Conservation (phyloP, 2,888 invertebrate species). For the Protophormia terraenovae region DNA sequence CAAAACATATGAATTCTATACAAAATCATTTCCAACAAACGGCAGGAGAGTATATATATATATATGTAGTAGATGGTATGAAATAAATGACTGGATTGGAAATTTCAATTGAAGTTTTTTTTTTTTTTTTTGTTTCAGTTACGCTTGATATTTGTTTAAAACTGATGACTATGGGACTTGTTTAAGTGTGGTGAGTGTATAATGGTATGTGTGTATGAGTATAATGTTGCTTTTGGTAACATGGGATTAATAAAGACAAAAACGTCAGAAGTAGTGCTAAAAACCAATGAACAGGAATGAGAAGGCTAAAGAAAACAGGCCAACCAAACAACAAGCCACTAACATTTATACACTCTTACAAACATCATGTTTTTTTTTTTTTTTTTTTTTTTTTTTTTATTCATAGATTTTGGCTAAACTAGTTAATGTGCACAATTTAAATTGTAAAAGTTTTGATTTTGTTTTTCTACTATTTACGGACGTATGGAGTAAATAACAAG, state of each 20-base stretch:
- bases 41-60: background rate
- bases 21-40: background rate
- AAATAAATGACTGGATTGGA: background rate
- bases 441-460: slow-evolving; percentile 54
- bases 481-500: background rate
- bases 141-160: background rate
- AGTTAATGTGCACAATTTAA: slow-evolving; percentile 63
- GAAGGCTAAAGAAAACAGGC: background rate
- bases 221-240: background rate
- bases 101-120: background rate
- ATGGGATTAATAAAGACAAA: slow-evolving; percentile 40
- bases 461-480: background rate
- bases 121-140: background rate
- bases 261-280: slow-evolving; percentile 15
- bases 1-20: background rate
- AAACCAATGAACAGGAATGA: slow-evolving; percentile 44
- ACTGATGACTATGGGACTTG: slow-evolving; percentile 29
- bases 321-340: slow-evolving; percentile 24
- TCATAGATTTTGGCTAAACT: slow-evolving; percentile 41
- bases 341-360: background rate
- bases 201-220: background rate
- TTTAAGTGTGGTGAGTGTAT: background rate
- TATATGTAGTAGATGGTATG: background rate
- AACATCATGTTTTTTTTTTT: slow-evolving; percentile 3
- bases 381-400: background rate